Base-by-base conservation (phyloP, 2,888 invertebrate genomes). In the Ophion slaviceki region DNA sequence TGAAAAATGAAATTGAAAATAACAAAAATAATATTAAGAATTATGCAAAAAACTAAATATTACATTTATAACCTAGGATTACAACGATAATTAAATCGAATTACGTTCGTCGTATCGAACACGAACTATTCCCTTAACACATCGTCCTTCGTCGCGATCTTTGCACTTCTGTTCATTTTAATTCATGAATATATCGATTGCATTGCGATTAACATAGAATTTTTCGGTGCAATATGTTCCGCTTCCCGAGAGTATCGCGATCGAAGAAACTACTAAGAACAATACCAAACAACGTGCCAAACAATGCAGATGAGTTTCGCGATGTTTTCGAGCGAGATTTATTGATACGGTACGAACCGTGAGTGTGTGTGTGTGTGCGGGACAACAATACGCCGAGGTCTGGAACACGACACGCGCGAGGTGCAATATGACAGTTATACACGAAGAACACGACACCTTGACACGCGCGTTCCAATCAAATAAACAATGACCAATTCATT, bases 401-500 rank as follows among this genome's bases (percentile, higher is more conserved):
- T 66, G 36, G 66, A 53, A 53, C 53, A 53, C 53, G 32, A 66
- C 66, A 78, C 77, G 71, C 59, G 28, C 62, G 68, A 53, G 40
- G 28, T 45, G 61, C 67, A 53, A 32, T 75, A 53, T 17, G 74
- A 74, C 57, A 74, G 67, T 40, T 62, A 61, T 59, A 62, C 74
- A 62, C 47, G 64, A 83, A 68, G 74, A 72, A 71, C 77, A 47
- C 53, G 24, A 71, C 71, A n/a, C 71, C 71, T 67, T 36, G 32
- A 24, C 71, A 80, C 80, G 74, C 45, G 53, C 14, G 47, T 47
- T 74, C n/a, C 7, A 80, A 87, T 90, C 80, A 85, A 85, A 86
- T 84, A 85, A 84, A 77, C 80, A 80, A 80, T 87, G 80, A 62
- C 80, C 71, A 40, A 85, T 66, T 86, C 82, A 88, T 82, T 88